Conservation (phyloP, 2,888 invertebrate species). For the Caradrina clavipalpis region DNA sequence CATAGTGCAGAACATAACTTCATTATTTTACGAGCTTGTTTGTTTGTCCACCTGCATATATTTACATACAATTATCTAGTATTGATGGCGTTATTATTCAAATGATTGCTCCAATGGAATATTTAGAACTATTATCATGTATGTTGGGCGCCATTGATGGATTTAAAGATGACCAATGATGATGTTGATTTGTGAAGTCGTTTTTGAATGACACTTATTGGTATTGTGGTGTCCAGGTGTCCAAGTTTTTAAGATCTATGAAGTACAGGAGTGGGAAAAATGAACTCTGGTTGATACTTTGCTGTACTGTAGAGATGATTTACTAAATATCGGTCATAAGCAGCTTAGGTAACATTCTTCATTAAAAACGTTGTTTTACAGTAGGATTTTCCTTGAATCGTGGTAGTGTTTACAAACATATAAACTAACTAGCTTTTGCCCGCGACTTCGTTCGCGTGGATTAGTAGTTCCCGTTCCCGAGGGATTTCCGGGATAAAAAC, state of each 20-base stretch:
- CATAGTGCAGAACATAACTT: constrained; percentile 32
- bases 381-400: too few species aligned
- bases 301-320: not conserved
- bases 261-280: not conserved
- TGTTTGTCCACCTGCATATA: constrained; percentile 32
- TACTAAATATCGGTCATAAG: too few species aligned
- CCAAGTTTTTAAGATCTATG: not conserved
- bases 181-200: not conserved
- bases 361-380: too few species aligned
- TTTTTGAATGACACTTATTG: not conserved
- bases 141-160: not conserved
- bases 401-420: too few species aligned
- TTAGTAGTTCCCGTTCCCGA: too few species aligned
- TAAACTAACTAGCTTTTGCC: too few species aligned
- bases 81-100: constrained; percentile 46
- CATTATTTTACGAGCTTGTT: constrained; percentile 48
- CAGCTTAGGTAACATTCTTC: too few species aligned
- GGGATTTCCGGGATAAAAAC: too few species aligned
- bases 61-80: constrained; percentile 40
- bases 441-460: too few species aligned
- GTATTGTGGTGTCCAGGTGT: not conserved
- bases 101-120: constrained; percentile 18
- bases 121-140: constrained; percentile 25
- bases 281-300: not conserved
- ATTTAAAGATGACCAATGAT: not conserved